Conservation (phyloP, 30 jellyfish, hydroid and myxozoan genomes). For the Haliclystus octoradiatus region DNA sequence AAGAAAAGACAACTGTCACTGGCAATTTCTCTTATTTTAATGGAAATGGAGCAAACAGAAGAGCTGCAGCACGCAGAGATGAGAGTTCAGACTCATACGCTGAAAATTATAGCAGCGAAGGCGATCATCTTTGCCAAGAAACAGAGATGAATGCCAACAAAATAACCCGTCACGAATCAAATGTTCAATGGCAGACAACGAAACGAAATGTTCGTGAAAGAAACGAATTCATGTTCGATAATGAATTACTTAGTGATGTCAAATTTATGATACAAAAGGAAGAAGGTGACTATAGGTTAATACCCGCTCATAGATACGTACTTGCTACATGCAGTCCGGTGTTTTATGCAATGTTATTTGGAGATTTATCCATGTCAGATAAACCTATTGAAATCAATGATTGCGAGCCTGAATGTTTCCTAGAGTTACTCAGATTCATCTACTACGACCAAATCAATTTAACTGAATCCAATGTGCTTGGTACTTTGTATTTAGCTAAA, state of each 20-base stretch:
- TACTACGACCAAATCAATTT: slow-evolving; percentile 75
- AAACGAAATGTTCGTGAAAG: slow-evolving; percentile 66
- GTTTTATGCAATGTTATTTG: slow-evolving; percentile 85
- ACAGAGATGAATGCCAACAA: neutral
- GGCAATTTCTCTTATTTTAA: neutral
- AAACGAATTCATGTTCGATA: slow-evolving; percentile 73
- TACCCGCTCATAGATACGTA: slow-evolving; percentile 86
- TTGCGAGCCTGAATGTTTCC: slow-evolving; percentile 87
- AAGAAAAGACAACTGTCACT: neutral
- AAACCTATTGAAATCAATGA: slow-evolving; percentile 47
- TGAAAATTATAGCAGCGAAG: neutral
- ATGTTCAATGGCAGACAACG: slow-evolving; percentile 77
- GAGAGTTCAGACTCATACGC: neutral
- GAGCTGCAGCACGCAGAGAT: no score
- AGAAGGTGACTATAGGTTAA: slow-evolving; percentile 13
- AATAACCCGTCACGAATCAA: neutral
- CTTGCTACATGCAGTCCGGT: slow-evolving; percentile 97
- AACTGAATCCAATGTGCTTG: slow-evolving; percentile 53
- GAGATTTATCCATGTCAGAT: slow-evolving; percentile 53
- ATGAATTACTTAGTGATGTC: slow-evolving; percentile 74
- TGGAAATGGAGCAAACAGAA: neutral
- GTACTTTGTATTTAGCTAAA: slow-evolving; percentile 69
- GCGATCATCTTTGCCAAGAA: neutral
- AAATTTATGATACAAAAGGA: slow-evolving; percentile 56
- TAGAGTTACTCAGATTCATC: slow-evolving; percentile 70